Evolutionary conservation across 2,797 vertebrate species (phyloP), one percentile per base, ranked within the genome.

Genomic region (Megalops cyprinoides): DNA sequence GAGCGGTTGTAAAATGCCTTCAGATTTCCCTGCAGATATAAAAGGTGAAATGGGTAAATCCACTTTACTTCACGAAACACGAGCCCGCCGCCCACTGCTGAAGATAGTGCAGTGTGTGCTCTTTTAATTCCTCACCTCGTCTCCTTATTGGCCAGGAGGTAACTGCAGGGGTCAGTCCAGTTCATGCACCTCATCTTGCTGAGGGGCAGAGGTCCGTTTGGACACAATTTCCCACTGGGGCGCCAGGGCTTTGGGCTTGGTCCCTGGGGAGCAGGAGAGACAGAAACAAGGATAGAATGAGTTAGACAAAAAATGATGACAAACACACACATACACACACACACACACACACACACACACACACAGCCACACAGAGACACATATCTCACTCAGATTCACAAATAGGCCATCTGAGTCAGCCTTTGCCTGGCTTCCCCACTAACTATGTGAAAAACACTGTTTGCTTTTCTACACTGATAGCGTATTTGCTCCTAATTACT

Each of bases 171-270:
- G 31, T 99, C 97, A 93, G 98, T 99, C 98, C 93, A 99, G 94
- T 92, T 99, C 93, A 14, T 95, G 94, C 25, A 96, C 94, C 95
- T 97, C 95, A 89, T 97, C 96, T 95, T 97, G 95, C 95, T 96
- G 8, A 90, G 96, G 90, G 88, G 93, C 92, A 83, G 95, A 89
- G 87, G 95, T 88, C 84, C 98, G 92, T 94, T 99, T 98, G 95
- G 97, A 93, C 96, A 98, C 87, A 92, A 97, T 97, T 93, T 99
- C 95, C 98, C 98, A 91, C 96, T 99, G 96, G 90, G 97, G 94
- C 82, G 85, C 81, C 95, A 96, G 88, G 90, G 90, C 91, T 95
- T 98, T 97, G 94, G 97, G 94, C 94, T 98, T 97, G 91, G 95
- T 94, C 92, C 96, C 98, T 98, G 71, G 84, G 81, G 83, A 79